These are phyloP conservation scores for Timema cristinae DNA, from an alignment of 2,888 invertebrate species.

Conservation along the genomic window DNA sequence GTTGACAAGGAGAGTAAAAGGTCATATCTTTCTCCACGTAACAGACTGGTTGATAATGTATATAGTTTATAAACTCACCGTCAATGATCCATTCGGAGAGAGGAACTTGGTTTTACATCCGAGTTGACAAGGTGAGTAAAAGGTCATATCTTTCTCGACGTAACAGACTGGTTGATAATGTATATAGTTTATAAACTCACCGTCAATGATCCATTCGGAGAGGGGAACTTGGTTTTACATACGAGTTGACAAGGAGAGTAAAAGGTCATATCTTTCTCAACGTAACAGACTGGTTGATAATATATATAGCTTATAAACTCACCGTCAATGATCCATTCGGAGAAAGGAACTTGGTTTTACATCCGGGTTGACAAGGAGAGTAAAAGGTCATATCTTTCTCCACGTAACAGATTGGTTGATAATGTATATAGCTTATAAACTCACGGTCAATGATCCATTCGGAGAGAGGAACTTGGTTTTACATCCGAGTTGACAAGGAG, in stretches of 20 bases:
- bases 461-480: too few species aligned
- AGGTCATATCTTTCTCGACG: conserved; percentile 53
- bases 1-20: too few species aligned
- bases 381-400: conserved; percentile 57
- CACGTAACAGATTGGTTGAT: conserved; percentile 61
- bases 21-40: too few species aligned
- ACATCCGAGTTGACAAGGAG: too few species aligned
- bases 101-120: conserved; percentile 51
- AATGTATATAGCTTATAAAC: too few species aligned
- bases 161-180: conserved; percentile 66
- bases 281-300: neutral
- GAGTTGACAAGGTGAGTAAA: conserved; percentile 70
- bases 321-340: conserved; percentile 29
- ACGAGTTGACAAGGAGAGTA: too few species aligned
- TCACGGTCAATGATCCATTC: too few species aligned
- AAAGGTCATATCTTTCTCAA: too few species aligned
- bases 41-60: neutral
- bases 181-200: too few species aligned
- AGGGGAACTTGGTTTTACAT: too few species aligned
- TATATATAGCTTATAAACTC: neutral
- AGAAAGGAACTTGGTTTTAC: conserved; percentile 42
- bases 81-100: conserved; percentile 34
- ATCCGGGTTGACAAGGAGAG: conserved; percentile 72
- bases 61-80: neutral
- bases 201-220: too few species aligned